A percentile compares a stretch with the other conserved stretches of the same genome.
phyloP scores from a whole-genome alignment of 2,888 invertebrate species.

The Cerceris ruficornis region DNA sequence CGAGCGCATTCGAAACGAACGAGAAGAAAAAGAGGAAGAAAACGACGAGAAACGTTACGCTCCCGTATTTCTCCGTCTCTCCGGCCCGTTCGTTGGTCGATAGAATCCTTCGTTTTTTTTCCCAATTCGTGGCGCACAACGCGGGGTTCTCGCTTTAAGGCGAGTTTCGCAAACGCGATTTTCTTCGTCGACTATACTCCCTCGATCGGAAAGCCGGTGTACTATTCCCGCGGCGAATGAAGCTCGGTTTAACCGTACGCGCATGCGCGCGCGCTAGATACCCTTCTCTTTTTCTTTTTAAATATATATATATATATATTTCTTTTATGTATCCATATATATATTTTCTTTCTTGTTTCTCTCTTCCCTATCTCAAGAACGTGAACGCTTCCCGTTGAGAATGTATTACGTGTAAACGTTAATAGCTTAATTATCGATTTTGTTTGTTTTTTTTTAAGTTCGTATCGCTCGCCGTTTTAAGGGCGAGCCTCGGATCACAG shows the following conservation, averaged over 20 bases:
- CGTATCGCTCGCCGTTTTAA: slow-evolving; percentile 77
- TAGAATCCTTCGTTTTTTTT: not conserved
- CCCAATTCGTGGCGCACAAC: no score
- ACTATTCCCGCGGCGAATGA: no score
- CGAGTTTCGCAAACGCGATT: no score
- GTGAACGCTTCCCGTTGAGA: slow-evolving; percentile 62
- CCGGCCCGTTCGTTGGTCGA: not conserved
- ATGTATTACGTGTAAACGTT: slow-evolving; percentile 69
- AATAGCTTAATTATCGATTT: slow-evolving; percentile 77
- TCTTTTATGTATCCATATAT: no score
- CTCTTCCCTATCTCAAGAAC: slow-evolving; percentile 25
- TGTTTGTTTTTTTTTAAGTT: slow-evolving; percentile 68
- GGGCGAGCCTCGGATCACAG: slow-evolving; percentile 80
- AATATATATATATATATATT: no score
- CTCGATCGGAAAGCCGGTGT: no score
- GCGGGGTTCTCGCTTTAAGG: no score
- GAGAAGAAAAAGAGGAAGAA: slow-evolving; percentile 1
- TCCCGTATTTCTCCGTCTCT: not conserved
- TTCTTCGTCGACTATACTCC: no score
- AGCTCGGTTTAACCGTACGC: no score
- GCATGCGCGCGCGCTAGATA: no score
- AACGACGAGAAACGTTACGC: not conserved
- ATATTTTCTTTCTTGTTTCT: not conserved
- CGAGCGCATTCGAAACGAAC: not conserved
- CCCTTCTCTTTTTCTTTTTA: no score